A percentile compares a stretch with the other conserved stretches of the same genome.
These are phyloP conservation scores for Argyrosomus japonicus DNA, from an alignment of 2,113 vertebrate species.

Conservation along the genomic window DNA sequence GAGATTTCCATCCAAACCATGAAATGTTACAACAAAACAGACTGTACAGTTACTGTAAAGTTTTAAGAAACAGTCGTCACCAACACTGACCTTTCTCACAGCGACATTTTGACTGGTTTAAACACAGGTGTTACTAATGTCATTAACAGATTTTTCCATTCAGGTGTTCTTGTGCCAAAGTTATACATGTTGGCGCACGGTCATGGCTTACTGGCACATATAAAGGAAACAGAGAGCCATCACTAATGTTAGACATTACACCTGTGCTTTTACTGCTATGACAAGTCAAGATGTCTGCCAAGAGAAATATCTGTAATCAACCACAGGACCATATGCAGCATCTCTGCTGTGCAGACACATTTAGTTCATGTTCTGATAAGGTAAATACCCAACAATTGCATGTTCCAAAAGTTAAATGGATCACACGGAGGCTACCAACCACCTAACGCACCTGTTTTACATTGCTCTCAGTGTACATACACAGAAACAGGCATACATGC, in stretches of 20 bases:
- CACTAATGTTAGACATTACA: conserved; percentile 23
- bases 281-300: conserved; percentile 40
- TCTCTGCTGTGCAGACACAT: not conserved
- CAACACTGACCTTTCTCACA: not conserved
- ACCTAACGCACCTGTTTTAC: no score
- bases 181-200: not conserved
- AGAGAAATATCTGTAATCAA: conserved; percentile 23
- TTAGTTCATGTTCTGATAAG: not conserved
- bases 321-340: not conserved
- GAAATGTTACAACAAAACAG: not conserved
- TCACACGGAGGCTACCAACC: not conserved
- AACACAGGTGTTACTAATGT: conserved; percentile 6
- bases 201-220: conserved; percentile 13
- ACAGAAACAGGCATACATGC: no score
- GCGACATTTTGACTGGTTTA: conserved; percentile 6
- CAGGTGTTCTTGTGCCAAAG: not conserved
- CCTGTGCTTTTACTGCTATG: conserved; percentile 56
- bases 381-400: not conserved
- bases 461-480: no score
- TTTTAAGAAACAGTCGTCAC: not conserved
- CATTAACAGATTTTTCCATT: conserved; percentile 16
- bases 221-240: conserved; percentile 37
- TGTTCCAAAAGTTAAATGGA: not conserved
- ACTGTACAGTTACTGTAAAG: no score
- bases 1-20: not conserved